These are phyloP conservation scores for Yasuhikotakia modesta DNA, from an alignment of 2,797 vertebrate species.

Conservation along the genomic window DNA sequence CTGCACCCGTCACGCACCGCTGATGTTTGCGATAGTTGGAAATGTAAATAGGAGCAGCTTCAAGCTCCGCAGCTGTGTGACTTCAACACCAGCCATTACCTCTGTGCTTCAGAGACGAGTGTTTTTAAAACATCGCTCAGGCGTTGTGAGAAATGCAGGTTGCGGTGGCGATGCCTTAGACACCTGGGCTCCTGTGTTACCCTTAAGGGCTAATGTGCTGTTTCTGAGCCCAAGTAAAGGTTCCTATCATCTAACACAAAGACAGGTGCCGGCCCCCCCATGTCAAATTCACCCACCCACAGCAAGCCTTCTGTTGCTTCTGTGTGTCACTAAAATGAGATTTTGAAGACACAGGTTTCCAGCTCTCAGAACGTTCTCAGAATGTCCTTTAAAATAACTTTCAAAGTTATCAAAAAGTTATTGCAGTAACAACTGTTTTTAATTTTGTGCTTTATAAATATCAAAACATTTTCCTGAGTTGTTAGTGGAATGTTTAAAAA, in stretches of 20 bases:
- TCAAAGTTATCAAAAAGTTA: too few species aligned
- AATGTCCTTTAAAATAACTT: too few species aligned
- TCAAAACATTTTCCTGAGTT: too few species aligned
- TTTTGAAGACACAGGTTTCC: background rate
- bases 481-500: too few species aligned
- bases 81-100: constrained; percentile 28
- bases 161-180: constrained; percentile 34
- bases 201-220: constrained; percentile 35
- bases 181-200: constrained; percentile 42
- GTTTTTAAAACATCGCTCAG: constrained; percentile 39
- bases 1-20: constrained; percentile 22
- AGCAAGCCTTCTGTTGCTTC: background rate
- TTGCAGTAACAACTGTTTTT: too few species aligned
- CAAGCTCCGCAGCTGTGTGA: constrained; percentile 38
- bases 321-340: background rate
- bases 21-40: constrained; percentile 42
- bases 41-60: constrained; percentile 53
- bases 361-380: too few species aligned
- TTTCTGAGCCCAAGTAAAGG: constrained; percentile 32
- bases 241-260: constrained; percentile 28
- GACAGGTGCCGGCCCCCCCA: constrained; percentile 15
- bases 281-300: background rate
- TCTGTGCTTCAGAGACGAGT: constrained; percentile 25
- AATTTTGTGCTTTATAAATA: too few species aligned
- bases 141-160: constrained; percentile 51